phyloP scores from a whole-genome alignment of 2,797 vertebrate species.

The Acestrorhynchus altus region DNA sequence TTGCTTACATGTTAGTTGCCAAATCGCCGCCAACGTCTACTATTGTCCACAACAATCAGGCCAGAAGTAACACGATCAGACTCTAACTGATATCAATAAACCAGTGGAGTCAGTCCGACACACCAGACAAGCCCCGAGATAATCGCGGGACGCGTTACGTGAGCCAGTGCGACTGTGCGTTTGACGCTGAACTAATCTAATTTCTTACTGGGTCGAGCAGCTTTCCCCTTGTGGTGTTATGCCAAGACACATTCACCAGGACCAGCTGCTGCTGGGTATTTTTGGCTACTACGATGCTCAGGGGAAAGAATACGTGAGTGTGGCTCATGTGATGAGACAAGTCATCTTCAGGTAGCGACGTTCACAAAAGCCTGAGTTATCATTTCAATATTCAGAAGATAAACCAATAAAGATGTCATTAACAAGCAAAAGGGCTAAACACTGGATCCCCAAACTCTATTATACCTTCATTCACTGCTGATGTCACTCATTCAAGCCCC shows the following conservation, averaged over 20 bases:
- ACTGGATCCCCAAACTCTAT: no score
- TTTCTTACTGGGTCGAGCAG: constrained; percentile 30
- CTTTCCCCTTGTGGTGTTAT: constrained; percentile 11
- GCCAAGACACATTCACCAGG: neutral
- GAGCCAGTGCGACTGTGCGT: neutral
- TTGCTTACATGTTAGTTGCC: no score
- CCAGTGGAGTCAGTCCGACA: neutral
- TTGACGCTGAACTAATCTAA: constrained; percentile 27
- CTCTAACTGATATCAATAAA: neutral
- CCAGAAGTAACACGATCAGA: neutral
- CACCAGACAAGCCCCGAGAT: neutral
- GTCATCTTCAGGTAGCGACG: neutral
- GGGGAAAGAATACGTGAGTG: neutral
- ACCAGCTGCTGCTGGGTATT: neutral
- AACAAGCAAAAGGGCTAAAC: no score
- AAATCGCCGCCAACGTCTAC: no score
- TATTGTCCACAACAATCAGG: neutral
- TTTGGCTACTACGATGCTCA: neutral
- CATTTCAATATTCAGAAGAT: no score
- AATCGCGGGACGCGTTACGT: neutral
- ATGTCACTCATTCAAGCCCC: no score
- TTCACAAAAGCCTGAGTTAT: neutral
- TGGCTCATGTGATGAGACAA: neutral
- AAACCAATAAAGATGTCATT: no score
- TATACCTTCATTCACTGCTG: no score